Percentiles rank a stretch among this genome's conserved stretches.
Conservation (phyloP, 1,140 invertebrate species). For the Lanistes nyassanus region DNA sequence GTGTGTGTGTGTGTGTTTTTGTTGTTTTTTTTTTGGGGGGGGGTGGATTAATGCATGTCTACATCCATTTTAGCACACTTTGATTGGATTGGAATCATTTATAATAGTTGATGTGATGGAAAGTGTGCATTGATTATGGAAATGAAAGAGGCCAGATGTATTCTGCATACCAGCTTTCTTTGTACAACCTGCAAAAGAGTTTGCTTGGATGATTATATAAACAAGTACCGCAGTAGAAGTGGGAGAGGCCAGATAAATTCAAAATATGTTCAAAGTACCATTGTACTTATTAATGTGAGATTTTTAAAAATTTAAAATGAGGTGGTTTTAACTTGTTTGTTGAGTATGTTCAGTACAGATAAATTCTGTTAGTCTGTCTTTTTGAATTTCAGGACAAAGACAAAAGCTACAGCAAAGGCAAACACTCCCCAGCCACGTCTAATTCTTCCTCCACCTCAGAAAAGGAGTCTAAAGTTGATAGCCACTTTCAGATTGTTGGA, state of each 20-base stretch:
- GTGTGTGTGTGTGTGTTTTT: background rate
- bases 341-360: background rate
- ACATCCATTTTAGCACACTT: too few species aligned
- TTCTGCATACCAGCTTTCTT: too few species aligned
- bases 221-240: too few species aligned
- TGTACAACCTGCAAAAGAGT: too few species aligned
- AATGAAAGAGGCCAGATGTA: too few species aligned
- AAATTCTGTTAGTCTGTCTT: background rate
- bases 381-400: conserved; percentile 15
- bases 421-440: conserved; percentile 12
- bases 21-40: background rate
- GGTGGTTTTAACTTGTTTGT: background rate
- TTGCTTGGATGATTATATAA: too few species aligned
- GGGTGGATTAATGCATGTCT: too few species aligned
- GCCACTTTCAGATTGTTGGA: background rate
- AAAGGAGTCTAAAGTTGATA: conserved; percentile 13
- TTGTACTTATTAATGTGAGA: background rate
- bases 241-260: too few species aligned
- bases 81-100: too few species aligned
- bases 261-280: too few species aligned
- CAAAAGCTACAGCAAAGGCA: conserved; percentile 14
- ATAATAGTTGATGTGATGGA: too few species aligned
- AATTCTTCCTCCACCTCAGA: conserved; percentile 12
- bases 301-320: background rate
- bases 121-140: too few species aligned